Evolutionary conservation across 2,888 invertebrate genomes (phyloP).

Genomic region (Andrena bicolor): DNA sequence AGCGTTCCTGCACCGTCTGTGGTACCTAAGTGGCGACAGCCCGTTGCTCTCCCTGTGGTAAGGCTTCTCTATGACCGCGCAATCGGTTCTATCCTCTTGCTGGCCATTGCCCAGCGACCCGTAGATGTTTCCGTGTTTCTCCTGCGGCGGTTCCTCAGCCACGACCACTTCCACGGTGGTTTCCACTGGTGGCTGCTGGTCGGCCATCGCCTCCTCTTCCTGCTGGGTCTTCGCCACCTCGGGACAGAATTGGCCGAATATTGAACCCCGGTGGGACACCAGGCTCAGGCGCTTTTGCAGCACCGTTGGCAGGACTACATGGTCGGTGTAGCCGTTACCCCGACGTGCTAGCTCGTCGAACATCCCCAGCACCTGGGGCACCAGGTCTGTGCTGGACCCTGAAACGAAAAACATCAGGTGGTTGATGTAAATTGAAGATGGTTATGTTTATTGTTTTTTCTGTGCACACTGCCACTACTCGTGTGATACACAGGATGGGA

Average conservation of each 20-base stretch:
- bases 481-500: no score
- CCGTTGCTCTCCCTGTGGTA: slow-evolving; percentile 83
- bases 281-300: slow-evolving; percentile 82
- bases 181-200: slow-evolving; percentile 15
- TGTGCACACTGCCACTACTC: no score
- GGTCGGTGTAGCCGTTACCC: slow-evolving; percentile 73
- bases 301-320: slow-evolving; percentile 74
- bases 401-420: slow-evolving; percentile 85
- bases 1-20: slow-evolving; percentile 86
- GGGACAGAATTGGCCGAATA: slow-evolving; percentile 76
- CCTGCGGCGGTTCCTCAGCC: slow-evolving; percentile 29
- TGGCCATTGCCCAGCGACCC: slow-evolving; percentile 12
- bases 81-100: slow-evolving; percentile 27
- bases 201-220: slow-evolving; percentile 42
- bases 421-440: slow-evolving; percentile 16
- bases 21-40: slow-evolving; percentile 82
- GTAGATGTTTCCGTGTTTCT: slow-evolving; percentile 28
- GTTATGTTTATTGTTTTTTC: background rate
- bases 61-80: slow-evolving; percentile 80
- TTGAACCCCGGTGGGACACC: slow-evolving; percentile 78
- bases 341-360: slow-evolving; percentile 91
- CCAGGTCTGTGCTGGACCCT: slow-evolving; percentile 94
- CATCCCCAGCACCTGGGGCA: slow-evolving; percentile 94
- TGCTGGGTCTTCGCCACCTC: slow-evolving; percentile 39
- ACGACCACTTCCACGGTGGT: slow-evolving; percentile 16